These are phyloP conservation scores for Rattus norvegicus DNA, from an alignment of 2,113 vertebrate species.

Conservation along the genomic window DNA sequence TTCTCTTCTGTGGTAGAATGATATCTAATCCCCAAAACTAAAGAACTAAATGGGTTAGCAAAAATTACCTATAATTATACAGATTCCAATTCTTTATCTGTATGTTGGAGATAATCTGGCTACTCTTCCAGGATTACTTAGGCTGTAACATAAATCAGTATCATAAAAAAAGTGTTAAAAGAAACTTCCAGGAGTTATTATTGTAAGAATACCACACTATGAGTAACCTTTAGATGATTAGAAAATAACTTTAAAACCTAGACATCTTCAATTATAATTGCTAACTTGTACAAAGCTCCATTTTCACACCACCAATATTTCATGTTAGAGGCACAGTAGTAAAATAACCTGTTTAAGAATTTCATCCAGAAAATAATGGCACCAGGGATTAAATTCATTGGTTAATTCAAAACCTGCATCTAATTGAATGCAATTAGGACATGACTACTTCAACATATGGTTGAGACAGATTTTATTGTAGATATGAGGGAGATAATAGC, in stretches of 20 bases:
- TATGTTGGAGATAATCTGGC: neutral
- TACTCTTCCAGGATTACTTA: neutral
- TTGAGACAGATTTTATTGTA: neutral
- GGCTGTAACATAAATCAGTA: neutral
- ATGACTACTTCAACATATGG: neutral
- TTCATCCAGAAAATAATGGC: neutral
- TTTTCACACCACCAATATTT: neutral
- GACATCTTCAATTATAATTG: neutral
- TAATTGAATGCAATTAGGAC: neutral
- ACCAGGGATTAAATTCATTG: neutral
- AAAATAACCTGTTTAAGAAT: conserved; percentile 32
- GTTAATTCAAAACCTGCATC: neutral
- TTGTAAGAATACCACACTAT: neutral
- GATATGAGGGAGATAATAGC: neutral
- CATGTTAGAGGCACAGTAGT: neutral
- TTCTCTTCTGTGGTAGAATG: conserved; percentile 3
- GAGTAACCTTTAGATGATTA: neutral
- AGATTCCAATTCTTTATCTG: neutral
- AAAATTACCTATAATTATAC: neutral
- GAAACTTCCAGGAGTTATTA: neutral
- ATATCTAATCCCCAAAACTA: neutral
- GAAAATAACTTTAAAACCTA: neutral
- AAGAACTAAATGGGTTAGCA: neutral
- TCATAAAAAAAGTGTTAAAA: conserved; percentile 13
- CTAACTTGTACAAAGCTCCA: neutral